A percentile compares a stretch with the other conserved stretches of the same genome.
Conservation (phyloP, 1,140 invertebrate species). For the Eriocheir sinensis region DNA sequence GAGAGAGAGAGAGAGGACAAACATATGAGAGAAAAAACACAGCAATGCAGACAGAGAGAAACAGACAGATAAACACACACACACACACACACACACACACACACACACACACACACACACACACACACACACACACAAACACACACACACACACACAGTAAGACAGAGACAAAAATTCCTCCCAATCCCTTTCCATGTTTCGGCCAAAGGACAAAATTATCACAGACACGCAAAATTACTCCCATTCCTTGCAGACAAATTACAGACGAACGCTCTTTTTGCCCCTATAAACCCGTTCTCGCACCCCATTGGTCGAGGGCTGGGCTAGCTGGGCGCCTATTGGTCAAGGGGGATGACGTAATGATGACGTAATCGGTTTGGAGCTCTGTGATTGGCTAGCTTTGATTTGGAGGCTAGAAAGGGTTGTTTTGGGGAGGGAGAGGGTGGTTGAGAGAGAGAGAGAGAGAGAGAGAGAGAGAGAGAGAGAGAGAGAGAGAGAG, state of each 20-base stretch:
- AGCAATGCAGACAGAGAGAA: not conserved
- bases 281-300: no score
- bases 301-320: no score
- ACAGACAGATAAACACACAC: no score
- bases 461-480: slow-evolving; percentile 37
- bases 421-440: not conserved
- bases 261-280: no score
- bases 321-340: no score
- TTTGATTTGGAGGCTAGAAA: not conserved
- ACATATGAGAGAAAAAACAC: no score
- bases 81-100: not conserved
- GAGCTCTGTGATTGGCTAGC: not conserved
- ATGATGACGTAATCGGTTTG: not conserved
- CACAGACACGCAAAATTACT: not conserved
- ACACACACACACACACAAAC: not conserved
- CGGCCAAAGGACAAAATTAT: not conserved
- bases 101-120: not conserved
- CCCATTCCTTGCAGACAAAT: no score
- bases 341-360: no score
- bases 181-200: not conserved
- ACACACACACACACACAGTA: not conserved
- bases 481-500: slow-evolving; percentile 33
- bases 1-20: no score
- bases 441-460: not conserved
- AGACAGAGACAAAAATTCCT: not conserved